These are phyloP conservation scores for Corythornis madagascariensis DNA, from an alignment of 2,113 vertebrate genomes.

Conservation along the genomic window DNA sequence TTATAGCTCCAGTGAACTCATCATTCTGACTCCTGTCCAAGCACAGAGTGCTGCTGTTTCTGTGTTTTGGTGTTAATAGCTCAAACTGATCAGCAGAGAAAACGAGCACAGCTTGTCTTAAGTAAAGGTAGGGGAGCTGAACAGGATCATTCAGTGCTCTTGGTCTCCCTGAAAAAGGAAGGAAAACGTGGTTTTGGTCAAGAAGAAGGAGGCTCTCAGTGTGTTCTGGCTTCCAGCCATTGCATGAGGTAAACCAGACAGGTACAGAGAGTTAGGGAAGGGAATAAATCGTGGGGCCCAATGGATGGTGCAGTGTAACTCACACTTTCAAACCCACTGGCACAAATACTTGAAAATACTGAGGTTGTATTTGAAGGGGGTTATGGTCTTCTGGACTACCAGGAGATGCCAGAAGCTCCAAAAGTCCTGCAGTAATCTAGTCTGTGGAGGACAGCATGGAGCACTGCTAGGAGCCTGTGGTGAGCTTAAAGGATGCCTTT, in stretches of 20 bases:
- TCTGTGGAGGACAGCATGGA: not conserved
- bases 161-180: not conserved
- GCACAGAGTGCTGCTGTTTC: not conserved
- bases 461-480: not conserved
- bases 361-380: not conserved
- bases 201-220: not conserved
- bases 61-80: not conserved
- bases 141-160: not conserved
- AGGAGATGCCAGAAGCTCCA: not conserved
- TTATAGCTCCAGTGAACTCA: not conserved
- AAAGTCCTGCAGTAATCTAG: not conserved
- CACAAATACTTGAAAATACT: not conserved
- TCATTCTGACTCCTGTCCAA: not conserved
- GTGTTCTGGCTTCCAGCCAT: not conserved
- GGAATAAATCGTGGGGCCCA: not conserved
- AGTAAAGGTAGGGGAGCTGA: not conserved
- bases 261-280: not conserved
- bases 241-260: not conserved
- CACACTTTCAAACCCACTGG: not conserved
- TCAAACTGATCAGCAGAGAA: not conserved
- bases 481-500: not conserved
- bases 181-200: not conserved
- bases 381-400: not conserved
- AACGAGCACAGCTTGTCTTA: not conserved
- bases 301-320: not conserved